Base-by-base conservation (phyloP, 2,797 vertebrate genomes). In the Smutsia gigantea region DNA sequence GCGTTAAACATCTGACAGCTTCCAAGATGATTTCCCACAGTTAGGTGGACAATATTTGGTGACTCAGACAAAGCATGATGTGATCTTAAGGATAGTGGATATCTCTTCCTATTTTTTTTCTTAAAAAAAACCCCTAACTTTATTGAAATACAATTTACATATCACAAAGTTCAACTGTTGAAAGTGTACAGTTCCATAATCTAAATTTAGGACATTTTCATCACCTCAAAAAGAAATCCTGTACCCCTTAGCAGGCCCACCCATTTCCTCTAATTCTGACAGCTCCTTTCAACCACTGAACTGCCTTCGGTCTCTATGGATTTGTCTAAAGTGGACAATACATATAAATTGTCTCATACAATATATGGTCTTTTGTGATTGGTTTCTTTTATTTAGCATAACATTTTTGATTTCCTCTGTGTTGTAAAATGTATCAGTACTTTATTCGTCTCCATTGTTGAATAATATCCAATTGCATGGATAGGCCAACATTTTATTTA, bases 181-280 rank as follows among this genome's bases (percentile, higher is more conserved):
- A 42, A 77, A n/a, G 18, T 63, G 9, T 66, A 9, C 23, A 89
- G 23, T 68, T 90, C 31, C 18, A 61, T 53, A 53, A 69, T 95
- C 68, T 82, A 83, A 85, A 83, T 93, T 95, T 90, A 74, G 34
- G 23, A 77, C 2, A 85, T 69, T 93, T 93, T 90, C 18, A 74
- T 90, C 34, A 39, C 27, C 29, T 68, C 46, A 9, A 29, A 93
- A 46, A 68, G 64, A 53, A 72, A 64, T 10, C 2, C 5, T 31
- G 4, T 34, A 31, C 29, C 14, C 10, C 29, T 42, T 86, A 68
- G 19, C 21, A 37, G 13, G 64, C 4, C 71, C 11, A 81, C 7
- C 17, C 39, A 11, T 92, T 92, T 77, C 21, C 31, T 37, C 77
- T 39, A 84, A 49, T 18, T 82, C 61, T 90, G 31, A 1, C 18